Evolutionary conservation across 1,140 invertebrate genomes (phyloP), one percentile per base, ranked within the genome.

Genomic region (Atopsyche davidsoni): DNA sequence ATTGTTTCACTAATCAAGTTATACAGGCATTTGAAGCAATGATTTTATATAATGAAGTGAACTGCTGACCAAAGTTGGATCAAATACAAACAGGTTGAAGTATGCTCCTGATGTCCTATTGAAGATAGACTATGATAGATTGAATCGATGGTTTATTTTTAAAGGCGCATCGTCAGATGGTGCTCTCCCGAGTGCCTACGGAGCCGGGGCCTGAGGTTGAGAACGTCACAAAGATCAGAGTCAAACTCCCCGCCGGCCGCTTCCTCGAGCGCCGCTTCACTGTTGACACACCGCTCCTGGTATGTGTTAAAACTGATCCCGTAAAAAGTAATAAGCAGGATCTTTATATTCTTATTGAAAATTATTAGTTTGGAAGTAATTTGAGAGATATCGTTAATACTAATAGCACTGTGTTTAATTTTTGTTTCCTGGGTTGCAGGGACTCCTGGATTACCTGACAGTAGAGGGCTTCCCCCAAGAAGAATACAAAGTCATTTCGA

Each of bases 401-500:
- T n/a, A n/a, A n/a, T n/a, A n/a, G n/a, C n/a, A n/a, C n/a, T n/a
- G 22, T 45, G 18, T 41, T 42, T 31, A 22, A 47, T 48, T 51
- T 38, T 51, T 52, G 24, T 43, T 55, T 53, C 46, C 59, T 60
- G 60, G n/a, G 45, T 70, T 67, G 14, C 70, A 89, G 76, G 82
- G 81, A 51, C 72, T 96, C 59, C 73, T 95, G 53, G 86, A 93
- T 69, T 95, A 81, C 73, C 78, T 95, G 23, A 81, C 85, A 31
- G 86, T 90, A 17, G 79, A 90, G 75, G 92, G 92, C 34, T 95
- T 83, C 72, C 85, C 87, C 46, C 79, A 80, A 53, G 84, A 88
- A 62, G 88, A 92, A 63, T 95, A 85, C 66, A 96, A 95, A 79
- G 82, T 95, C 36, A 83, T 95, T 55, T 85, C 85, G 59, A 89